A percentile compares a stretch with the other conserved stretches of the same genome.
These are phyloP conservation scores for Agrotis ipsilon DNA, from an alignment of 2,888 invertebrate species.

Conservation along the genomic window DNA sequence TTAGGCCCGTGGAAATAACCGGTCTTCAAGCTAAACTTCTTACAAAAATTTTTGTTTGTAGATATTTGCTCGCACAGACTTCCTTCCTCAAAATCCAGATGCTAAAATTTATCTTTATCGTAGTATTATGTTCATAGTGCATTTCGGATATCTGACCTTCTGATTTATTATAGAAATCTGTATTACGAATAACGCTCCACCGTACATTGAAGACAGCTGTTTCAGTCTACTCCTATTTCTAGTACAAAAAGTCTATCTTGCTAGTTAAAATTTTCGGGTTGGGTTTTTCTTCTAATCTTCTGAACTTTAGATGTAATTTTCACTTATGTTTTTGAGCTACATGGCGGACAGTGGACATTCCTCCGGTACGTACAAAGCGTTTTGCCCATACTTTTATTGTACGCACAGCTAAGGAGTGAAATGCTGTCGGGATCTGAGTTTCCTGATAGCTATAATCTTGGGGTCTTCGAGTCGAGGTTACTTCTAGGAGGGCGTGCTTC, in stretches of 20 bases:
- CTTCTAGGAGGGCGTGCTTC: too few species aligned
- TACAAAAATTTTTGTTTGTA: neutral
- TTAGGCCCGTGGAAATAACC: too few species aligned
- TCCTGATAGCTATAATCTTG: too few species aligned
- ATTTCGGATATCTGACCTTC: constrained; percentile 31
- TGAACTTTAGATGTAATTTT: too few species aligned
- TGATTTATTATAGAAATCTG: constrained; percentile 22
- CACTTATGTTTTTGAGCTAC: too few species aligned
- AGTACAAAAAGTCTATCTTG: neutral
- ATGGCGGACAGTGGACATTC: too few species aligned
- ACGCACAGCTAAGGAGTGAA: too few species aligned
- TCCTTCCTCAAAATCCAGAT: constrained; percentile 24
- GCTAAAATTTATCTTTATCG: constrained; percentile 35
- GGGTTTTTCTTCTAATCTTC: too few species aligned
- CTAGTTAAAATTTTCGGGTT: neutral
- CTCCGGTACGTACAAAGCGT: too few species aligned
- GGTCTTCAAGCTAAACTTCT: neutral
- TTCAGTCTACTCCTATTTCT: neutral
- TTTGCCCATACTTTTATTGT: too few species aligned
- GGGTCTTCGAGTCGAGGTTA: too few species aligned
- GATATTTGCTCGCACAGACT: neutral
- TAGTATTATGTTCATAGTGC: constrained; percentile 21
- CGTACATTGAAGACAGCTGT: neutral
- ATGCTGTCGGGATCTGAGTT: too few species aligned
- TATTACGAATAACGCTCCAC: neutral